phyloP scores from a whole-genome alignment of 2,797 vertebrate species.

The Sibirionetta formosa region DNA sequence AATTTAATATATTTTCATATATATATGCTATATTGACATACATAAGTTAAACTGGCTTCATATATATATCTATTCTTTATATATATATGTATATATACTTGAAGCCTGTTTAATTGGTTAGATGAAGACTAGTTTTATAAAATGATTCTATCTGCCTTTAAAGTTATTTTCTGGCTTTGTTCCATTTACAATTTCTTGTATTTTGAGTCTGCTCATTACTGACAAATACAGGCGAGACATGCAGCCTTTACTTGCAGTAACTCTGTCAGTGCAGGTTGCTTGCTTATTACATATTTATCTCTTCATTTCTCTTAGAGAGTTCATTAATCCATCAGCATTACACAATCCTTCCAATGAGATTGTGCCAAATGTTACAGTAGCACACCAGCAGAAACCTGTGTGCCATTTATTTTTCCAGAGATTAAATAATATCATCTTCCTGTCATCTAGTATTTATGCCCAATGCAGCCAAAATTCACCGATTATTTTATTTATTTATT shows the following conservation, averaged over 20 bases:
- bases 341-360: conserved; percentile 53
- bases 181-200: conserved; percentile 40
- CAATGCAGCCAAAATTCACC: conserved; percentile 17
- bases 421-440: conserved; percentile 65
- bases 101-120: not conserved
- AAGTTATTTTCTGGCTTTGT: conserved; percentile 29
- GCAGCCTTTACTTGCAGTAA: conserved; percentile 36
- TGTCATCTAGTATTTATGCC: conserved; percentile 17
- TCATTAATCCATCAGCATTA: conserved; percentile 42
- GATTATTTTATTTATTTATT: conserved; percentile 22
- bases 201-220: conserved; percentile 35
- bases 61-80: not conserved
- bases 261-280: conserved; percentile 60
- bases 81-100: not conserved
- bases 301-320: conserved; percentile 29
- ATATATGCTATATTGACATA: not conserved
- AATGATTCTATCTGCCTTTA: not conserved
- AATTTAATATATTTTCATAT: not conserved
- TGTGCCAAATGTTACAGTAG: conserved; percentile 46
- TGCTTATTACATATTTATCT: conserved; percentile 28
- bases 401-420: conserved; percentile 40
- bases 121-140: not conserved
- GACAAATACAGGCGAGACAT: conserved; percentile 21
- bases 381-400: conserved; percentile 41
- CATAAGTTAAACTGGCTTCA: too few species aligned